Base-by-base conservation (phyloP, 2,797 vertebrate genomes). In the Otolemur crassicaudatus region DNA sequence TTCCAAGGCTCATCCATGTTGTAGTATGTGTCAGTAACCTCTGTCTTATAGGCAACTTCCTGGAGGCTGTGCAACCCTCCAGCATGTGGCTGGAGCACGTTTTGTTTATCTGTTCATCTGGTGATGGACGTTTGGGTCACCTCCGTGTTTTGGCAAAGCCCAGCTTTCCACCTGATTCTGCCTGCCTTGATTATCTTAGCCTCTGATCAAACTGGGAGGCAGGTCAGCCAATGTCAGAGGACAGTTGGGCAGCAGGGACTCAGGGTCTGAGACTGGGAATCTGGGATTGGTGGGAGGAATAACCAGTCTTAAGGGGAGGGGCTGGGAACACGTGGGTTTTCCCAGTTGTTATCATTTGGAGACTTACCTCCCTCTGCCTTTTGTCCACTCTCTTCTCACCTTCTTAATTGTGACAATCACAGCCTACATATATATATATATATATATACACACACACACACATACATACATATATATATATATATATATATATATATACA, bases 81-180 rank as follows among this genome's bases (percentile, higher is more conserved):
- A 0, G 3, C 7, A 0, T 0, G 0, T 3, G 56, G 22, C 5
- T 0, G 0, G 0, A 56, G 11, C 29, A 0, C 14, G 9, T 23
- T 40, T 19, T 3, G 3, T 8, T 69, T 3, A 11, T 12, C 58
- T 3, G 5, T 8, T 16, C 7, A 0, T 31, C 80, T 49, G 9
- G 1, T 0, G 3, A 8, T 17, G 49, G 65, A 1, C 13, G 1
- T 14, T 1, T 2, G 46, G 61, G 34, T 7, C n/a, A n/a, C n/a
- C 49, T 43, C 46, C 11, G 0, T 1, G 40, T 14, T 65, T 9
- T 17, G 37, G 56, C 56, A 7, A 58, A 31, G 16, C 65, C 17
- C 49, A 40, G 46, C 73, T 37, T 25, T 49, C 79, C 10, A 3
- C 77, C 73, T 8, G 61, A 20, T 34, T 85, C 69, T 69, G 20